These are phyloP conservation scores for Goniozus legneri DNA, from an alignment of 1,140 invertebrate genomes.

Conservation along the genomic window DNA sequence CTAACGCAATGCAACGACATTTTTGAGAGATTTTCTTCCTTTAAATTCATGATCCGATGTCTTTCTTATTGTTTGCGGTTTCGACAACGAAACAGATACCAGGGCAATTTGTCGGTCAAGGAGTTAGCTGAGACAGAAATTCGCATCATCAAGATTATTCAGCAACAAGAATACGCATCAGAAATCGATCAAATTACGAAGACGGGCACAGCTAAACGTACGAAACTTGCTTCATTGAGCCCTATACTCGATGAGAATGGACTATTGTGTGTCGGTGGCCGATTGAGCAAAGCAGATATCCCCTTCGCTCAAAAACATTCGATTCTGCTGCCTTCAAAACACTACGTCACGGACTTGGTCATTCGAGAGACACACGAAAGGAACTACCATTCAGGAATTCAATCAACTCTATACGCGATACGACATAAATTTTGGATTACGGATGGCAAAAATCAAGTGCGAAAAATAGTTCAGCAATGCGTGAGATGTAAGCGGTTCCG, in stretches of 20 bases:
- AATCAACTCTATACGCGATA: neutral
- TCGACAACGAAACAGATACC: neutral
- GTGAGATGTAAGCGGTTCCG: neutral
- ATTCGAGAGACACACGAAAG: neutral
- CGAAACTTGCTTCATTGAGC: neutral
- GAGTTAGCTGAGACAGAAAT: neutral
- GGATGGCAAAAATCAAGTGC: neutral
- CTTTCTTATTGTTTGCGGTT: slow-evolving; percentile 8
- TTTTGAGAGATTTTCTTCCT: neutral
- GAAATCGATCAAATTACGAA: neutral
- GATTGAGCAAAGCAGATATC: neutral
- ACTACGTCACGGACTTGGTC: slow-evolving; percentile 2
- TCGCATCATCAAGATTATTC: neutral
- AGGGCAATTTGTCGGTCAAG: neutral
- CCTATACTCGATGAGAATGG: neutral
- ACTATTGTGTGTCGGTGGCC: slow-evolving; percentile 4
- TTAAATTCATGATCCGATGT: neutral
- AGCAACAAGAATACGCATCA: neutral
- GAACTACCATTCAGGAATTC: neutral
- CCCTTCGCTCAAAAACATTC: neutral
- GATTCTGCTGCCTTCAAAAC: neutral
- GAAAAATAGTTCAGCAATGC: neutral
- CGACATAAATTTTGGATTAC: neutral
- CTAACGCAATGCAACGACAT: neutral
- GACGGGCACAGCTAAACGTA: neutral